phyloP scores from a whole-genome alignment of 2,888 invertebrate species.

The Nephrotoma guestfalica region DNA sequence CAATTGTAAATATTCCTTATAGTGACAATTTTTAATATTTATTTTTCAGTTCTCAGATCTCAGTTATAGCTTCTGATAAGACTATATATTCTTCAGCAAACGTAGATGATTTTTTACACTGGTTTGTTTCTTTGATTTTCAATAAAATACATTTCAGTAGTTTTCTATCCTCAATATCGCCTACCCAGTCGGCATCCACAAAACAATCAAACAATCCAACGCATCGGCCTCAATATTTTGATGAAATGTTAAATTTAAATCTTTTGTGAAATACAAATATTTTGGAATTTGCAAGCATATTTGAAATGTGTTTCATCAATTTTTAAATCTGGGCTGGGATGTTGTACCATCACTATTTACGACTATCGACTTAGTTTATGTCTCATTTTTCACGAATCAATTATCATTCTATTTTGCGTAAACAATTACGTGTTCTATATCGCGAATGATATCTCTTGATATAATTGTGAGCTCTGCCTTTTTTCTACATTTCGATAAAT shows the following conservation, averaged over 20 bases:
- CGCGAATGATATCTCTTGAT: no score
- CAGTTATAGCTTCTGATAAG: constrained; percentile 17
- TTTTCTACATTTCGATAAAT: no score
- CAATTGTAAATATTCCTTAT: no score
- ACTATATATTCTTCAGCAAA: constrained; percentile 20
- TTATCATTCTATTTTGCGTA: no score
- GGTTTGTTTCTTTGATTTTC: constrained; percentile 17
- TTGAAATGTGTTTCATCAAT: constrained; percentile 16
- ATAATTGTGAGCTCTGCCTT: no score
- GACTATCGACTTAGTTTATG: no score
- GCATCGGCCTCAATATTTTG: constrained; percentile 10
- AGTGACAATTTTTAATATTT: no score
- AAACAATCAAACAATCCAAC: constrained; percentile 15
- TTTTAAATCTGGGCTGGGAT: no score
- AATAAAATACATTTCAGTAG: constrained; percentile 15
- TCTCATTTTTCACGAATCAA: no score
- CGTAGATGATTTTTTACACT: constrained; percentile 17
- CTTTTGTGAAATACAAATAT: constrained; percentile 18
- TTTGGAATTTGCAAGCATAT: constrained; percentile 18
- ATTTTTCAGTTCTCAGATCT: no score
- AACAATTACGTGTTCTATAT: no score
- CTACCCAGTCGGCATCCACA: constrained; percentile 24
- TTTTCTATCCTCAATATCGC: constrained; percentile 15
- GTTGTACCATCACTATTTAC: no score
- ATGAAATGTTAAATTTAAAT: constrained; percentile 15